Evolutionary conservation across 2,888 invertebrate genomes (phyloP), one percentile per base, ranked within the genome.

Genomic region (Sinelater perroti): DNA sequence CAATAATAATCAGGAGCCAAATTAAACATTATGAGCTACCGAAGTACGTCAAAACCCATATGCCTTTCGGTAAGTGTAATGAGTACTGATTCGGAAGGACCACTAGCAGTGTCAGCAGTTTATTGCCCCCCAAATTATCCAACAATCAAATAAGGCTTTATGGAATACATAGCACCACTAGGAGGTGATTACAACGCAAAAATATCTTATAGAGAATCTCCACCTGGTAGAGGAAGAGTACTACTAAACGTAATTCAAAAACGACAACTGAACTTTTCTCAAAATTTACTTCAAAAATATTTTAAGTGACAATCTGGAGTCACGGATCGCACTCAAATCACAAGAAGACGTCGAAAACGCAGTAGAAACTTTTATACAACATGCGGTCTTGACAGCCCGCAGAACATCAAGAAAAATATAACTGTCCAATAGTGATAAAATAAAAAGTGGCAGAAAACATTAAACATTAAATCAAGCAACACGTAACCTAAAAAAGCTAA

Each of bases 1-100:
- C 35, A n/a, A 17, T 35, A 35, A 35, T 35, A 16, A 35, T 35
- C n/a, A 35, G 14, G n/a, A 35, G n/a, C 16, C 35, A 35, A 14
- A 14, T 16, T n/a, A n/a, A n/a, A n/a, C n/a, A n/a, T n/a, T n/a
- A 24, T 8, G 24, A 24, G 8, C 24, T 24, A 24, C 24, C 24
- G 24, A 10, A 35, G 13, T 35, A 35, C 16, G 35, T 17, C 14
- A 35, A 14, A 11, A 8, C 14, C 13, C 17, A 7, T 8, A 11
- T 31, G 14, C n/a, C 31, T 8, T 6, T 5, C 24, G 24, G 8
- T 8, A 24, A 24, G 24, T 24, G 24, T 24, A 24, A 24, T 24
- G 24, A 35, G 16, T n/a, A 35, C 16, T 11, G 35, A 35, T 4
- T 35, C 16, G 35, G 16, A 35, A 35, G n/a, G n/a, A n/a, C n/a